phyloP scores from a whole-genome alignment of 2,888 invertebrate species.

The Eremobia ochroleuca region DNA sequence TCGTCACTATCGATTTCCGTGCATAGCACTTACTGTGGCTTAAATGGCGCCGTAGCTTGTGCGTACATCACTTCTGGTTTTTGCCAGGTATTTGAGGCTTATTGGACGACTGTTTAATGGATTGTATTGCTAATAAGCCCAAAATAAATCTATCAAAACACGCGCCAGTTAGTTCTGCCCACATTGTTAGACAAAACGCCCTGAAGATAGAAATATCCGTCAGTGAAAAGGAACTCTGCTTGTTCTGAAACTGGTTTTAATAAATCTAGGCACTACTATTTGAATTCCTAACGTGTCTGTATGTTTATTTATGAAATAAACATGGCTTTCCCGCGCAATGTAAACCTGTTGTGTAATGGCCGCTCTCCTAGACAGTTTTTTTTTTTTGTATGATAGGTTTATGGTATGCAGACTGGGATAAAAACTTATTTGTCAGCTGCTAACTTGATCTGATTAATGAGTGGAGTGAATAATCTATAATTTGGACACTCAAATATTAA shows the following conservation, averaged over 20 bases:
- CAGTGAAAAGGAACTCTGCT: conserved; percentile 28
- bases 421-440: neutral
- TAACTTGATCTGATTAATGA: neutral
- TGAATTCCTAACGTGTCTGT: conserved; percentile 40
- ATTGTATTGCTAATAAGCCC: conserved; percentile 12
- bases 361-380: conserved; percentile 21
- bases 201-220: conserved; percentile 20
- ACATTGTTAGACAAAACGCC: conserved; percentile 13
- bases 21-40: conserved; percentile 47
- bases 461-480: neutral
- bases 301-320: conserved; percentile 50
- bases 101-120: neutral
- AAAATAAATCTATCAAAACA: conserved; percentile 7
- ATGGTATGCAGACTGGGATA: conserved; percentile 8
- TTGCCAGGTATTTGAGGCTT: neutral
- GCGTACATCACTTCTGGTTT: conserved; percentile 24
- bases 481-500: neutral
- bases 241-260: conserved; percentile 46
- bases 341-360: conserved; percentile 50
- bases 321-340: conserved; percentile 49
- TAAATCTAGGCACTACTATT: conserved; percentile 53
- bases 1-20: conserved; percentile 53
- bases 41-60: conserved; percentile 44
- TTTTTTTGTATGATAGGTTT: conserved; percentile 2
- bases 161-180: conserved; percentile 1